A percentile compares a stretch with the other conserved stretches of the same genome.
Conservation (phyloP, 2,888 invertebrate species). For the Hemicrepidius hirtus region DNA sequence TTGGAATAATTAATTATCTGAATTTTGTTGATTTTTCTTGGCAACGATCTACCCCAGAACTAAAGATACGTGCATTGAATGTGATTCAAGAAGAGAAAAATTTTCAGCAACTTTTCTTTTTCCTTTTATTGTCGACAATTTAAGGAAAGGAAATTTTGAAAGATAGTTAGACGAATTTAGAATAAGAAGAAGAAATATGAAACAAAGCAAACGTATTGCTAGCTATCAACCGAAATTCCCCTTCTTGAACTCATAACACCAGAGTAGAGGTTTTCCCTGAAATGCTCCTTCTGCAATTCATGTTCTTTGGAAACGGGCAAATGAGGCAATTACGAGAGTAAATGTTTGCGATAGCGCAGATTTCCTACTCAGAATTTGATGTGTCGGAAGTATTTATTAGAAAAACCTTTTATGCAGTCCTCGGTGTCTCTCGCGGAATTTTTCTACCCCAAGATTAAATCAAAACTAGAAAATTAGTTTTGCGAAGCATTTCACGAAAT, state of each 20-base stretch:
- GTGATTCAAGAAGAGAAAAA: too few relatives aligned
- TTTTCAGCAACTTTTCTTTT: too few relatives aligned
- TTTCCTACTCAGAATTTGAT: conserved; percentile 33
- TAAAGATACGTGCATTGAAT: too few relatives aligned
- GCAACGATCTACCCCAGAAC: too few relatives aligned
- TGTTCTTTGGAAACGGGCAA: conserved; percentile 38
- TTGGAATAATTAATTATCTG: too few relatives aligned
- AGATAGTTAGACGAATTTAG: too few relatives aligned
- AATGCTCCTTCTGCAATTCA: conserved; percentile 38
- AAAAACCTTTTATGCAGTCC: conserved; percentile 17
- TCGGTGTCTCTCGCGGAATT: not conserved
- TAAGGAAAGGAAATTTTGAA: too few relatives aligned
- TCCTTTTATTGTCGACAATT: too few relatives aligned
- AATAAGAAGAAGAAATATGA: conserved; percentile 17
- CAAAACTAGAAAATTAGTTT: too few relatives aligned
- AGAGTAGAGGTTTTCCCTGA: conserved; percentile 24
- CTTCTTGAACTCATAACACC: conserved; percentile 5
- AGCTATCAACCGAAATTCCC: conserved; percentile 1
- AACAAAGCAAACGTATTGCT: conserved; percentile 6
- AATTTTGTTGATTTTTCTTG: too few relatives aligned
- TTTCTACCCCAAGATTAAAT: too few relatives aligned
- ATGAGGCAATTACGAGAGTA: conserved; percentile 40
- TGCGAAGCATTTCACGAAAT: too few relatives aligned
- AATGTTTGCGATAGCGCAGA: conserved; percentile 40
- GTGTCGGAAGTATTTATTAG: conserved; percentile 30